Percentiles rank a stretch among this genome's conserved stretches.
phyloP scores from a whole-genome alignment of 2,797 vertebrate species.

The Hephaestus fuliginosus region DNA sequence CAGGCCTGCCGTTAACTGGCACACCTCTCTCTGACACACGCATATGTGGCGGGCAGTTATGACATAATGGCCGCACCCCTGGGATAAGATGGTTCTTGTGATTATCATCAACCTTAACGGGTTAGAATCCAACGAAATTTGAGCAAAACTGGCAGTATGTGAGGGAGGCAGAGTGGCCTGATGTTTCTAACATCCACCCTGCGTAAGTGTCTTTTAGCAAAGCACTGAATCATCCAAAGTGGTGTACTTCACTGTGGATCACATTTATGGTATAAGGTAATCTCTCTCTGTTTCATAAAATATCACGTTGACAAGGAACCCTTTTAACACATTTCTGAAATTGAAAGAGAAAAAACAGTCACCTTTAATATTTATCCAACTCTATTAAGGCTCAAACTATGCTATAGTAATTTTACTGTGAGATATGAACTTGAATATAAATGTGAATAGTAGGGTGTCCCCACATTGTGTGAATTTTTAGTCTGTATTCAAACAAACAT shows the following conservation, averaged over 20 bases:
- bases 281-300: neutral
- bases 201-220: too few species aligned
- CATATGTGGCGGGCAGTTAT: neutral
- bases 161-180: too few species aligned
- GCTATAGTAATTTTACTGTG: neutral
- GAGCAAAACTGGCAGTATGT: too few species aligned
- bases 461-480: too few species aligned
- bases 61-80: constrained; percentile 15
- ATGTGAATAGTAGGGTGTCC: neutral
- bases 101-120: neutral
- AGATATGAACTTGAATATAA: neutral
- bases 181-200: too few species aligned
- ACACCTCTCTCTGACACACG: neutral
- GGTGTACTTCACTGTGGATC: neutral
- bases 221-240: neutral
- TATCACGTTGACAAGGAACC: neutral
- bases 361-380: neutral
- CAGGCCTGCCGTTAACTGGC: constrained; percentile 8
- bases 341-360: neutral
- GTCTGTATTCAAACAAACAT: too few species aligned
- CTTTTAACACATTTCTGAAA: neutral
- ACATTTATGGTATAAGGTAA: neutral
- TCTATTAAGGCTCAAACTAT: neutral
- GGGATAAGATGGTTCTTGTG: constrained; percentile 6
- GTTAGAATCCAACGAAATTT: neutral